phyloP scores from a whole-genome alignment of 2,888 invertebrate species.

The Cylloceria caligata region DNA sequence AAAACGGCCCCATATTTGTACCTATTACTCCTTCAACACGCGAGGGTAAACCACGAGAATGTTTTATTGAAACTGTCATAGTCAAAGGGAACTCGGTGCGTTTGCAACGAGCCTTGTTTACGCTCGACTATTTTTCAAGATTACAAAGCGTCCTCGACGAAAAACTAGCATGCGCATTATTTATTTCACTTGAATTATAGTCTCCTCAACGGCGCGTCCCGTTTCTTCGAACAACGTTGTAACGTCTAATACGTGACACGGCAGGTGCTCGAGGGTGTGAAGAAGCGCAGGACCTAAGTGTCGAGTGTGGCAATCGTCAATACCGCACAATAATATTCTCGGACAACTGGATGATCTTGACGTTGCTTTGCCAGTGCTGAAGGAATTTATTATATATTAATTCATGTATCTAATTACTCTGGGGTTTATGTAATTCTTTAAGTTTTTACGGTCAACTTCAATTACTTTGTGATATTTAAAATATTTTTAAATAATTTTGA shows the following conservation, averaged over 20 bases:
- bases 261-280: slow-evolving; percentile 90
- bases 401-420: too few species aligned
- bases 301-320: slow-evolving; percentile 87
- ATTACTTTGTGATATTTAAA: too few species aligned
- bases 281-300: slow-evolving; percentile 92
- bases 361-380: slow-evolving; percentile 72
- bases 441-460: too few species aligned
- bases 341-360: slow-evolving; percentile 82
- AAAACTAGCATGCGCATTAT: not conserved
- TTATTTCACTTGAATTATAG: slow-evolving; percentile 89
- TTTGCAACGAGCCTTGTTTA: not conserved
- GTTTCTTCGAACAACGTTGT: slow-evolving; percentile 88
- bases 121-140: not conserved
- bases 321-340: slow-evolving; percentile 85
- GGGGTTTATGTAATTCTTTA: too few species aligned
- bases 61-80: not conserved
- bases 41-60: not conserved
- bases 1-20: not conserved
- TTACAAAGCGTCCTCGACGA: slow-evolving; percentile 10
- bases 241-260: slow-evolving; percentile 89
- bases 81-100: not conserved
- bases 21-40: not conserved
- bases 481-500: too few species aligned
- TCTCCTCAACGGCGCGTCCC: slow-evolving; percentile 91
- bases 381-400: slow-evolving; percentile 38